These are phyloP conservation scores for Lates calcarifer DNA, from an alignment of 2,113 vertebrate genomes.

Conservation along the genomic window DNA sequence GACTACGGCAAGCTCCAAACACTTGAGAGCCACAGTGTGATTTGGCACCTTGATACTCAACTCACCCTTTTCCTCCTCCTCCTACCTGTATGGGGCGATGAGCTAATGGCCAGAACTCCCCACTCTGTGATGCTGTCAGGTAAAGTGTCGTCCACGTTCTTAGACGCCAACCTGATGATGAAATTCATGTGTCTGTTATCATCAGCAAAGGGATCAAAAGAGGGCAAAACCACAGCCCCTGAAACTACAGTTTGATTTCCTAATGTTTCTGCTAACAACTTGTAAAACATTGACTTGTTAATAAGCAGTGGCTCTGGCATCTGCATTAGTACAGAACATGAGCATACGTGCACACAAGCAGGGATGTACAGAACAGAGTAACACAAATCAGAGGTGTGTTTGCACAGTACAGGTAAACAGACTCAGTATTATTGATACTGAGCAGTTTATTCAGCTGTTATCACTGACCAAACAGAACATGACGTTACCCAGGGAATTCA, in stretches of 20 bases:
- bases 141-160: constrained; percentile 44
- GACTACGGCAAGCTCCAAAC: too few species aligned
- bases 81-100: constrained; percentile 79
- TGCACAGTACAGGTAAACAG: not conserved
- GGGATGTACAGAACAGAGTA: too few species aligned
- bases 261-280: too few species aligned
- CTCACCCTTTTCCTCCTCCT: not conserved
- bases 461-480: constrained; percentile 7
- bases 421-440: too few species aligned
- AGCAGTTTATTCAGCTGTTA: not conserved
- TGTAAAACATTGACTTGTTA: too few species aligned
- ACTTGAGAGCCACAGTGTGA: too few species aligned
- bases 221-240: not conserved
- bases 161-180: constrained; percentile 70
- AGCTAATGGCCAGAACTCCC: constrained; percentile 81
- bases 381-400: too few species aligned
- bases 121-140: constrained; percentile 86
- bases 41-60: too few species aligned
- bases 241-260: too few species aligned
- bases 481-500: constrained; percentile 5
- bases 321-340: too few species aligned
- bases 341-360: too few species aligned
- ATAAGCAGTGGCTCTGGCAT: too few species aligned
- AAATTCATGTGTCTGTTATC: not conserved
- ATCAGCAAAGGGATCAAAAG: not conserved